Evolutionary conservation across 2,888 invertebrate genomes (phyloP), one percentile per base, ranked within the genome.

Genomic region (Cheilosia vernalis): DNA sequence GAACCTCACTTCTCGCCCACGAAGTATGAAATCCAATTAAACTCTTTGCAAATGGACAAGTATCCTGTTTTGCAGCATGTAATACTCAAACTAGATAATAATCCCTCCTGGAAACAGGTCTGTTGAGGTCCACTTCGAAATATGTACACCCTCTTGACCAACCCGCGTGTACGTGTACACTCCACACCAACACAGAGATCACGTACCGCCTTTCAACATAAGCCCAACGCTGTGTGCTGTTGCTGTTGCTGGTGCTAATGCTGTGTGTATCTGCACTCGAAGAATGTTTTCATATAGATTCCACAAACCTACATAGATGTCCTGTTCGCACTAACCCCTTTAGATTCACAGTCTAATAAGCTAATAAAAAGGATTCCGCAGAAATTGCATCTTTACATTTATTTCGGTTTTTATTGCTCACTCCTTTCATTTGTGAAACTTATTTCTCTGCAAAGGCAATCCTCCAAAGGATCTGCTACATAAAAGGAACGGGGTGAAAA

Each of bases 331-430:
- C 74, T 55, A 44, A 5, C 24, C 64, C 53, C 17, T 3, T 30
- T 30, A 9, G 58, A 51, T 47, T 58, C 49, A 21, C 30, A 53
- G 64, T 63, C 72, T 78, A 84, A 80, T 84, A 80, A 74, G 74
- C 70, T 70, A 80, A 80, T 84, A 79, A 84, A 80, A 80, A 74
- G 80, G 69, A 84, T 80, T 80, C 74, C 55, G 74, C 64, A 74
- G 74, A 84, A 79, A 69, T 74, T 84, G 79, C 69, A 79, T 64
- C 74, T 79, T 58, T 56, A 63, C 67, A 73, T 53, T 42, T 69
- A 53, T 44, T 64, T 64, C 7, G 47, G 13, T 70, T 67, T 67
- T 67, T 58, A 73, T 67, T 63, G 44, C 60, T 37, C 49, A 13
- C 13, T 13, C 37, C 4, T 13, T 73, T 42, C 15, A 37, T 19